Conservation (phyloP, 2,113 vertebrate genomes). For the chimpanzee (Pan troglodytes) region NHGRI_mPanTro3-v2.1_pri NC_072412.2:106257501-106258000, state of each 20-base stretch:
- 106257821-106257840: not conserved
- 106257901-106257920: not conserved
- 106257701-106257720: no score
- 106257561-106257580: not conserved
- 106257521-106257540: not conserved
- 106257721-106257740: not conserved
- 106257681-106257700: accelerated
- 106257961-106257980: no score
- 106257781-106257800: not conserved
- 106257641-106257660: not conserved
- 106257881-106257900: accelerated
- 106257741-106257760: not conserved
- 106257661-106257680: not conserved
- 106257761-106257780: not conserved
- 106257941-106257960: not conserved
- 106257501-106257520: not conserved
- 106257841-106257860: not conserved
- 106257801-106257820: not conserved
- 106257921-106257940: accelerated
- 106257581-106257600: not conserved
- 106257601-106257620: not conserved
- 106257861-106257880: not conserved
- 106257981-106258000: not conserved
- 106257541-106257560: not conserved
- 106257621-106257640: not conserved